These are phyloP conservation scores for Hippolais icterina DNA, from an alignment of 2,113 vertebrate species.

Conservation along the genomic window DNA sequence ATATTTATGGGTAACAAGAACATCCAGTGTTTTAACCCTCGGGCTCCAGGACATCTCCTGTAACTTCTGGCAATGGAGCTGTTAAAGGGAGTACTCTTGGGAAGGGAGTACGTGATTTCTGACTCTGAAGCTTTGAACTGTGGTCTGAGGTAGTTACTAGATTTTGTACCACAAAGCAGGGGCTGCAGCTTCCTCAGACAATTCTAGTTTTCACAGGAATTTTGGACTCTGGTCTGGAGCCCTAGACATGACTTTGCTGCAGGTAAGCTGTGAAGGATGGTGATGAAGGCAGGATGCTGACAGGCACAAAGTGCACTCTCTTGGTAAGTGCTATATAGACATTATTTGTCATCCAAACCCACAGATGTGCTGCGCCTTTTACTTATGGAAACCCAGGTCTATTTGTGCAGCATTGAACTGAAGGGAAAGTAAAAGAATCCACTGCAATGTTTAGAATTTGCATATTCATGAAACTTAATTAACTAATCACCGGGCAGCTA, in stretches of 20 bases:
- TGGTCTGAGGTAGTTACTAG: background rate
- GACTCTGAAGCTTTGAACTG: background rate
- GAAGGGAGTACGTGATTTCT: background rate
- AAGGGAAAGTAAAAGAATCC: conserved; percentile 2
- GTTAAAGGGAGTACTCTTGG: background rate
- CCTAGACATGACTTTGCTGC: background rate
- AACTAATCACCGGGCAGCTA: background rate
- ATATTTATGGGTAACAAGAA: conserved; percentile 34
- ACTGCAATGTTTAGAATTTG: background rate
- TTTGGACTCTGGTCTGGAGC: background rate
- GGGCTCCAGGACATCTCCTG: background rate
- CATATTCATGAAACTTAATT: conserved; percentile 17
- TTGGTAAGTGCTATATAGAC: background rate
- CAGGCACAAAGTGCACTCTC: background rate
- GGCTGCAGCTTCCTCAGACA: background rate
- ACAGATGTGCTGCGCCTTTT: background rate
- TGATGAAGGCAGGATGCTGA: background rate
- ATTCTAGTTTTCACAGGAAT: background rate
- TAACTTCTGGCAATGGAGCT: background rate
- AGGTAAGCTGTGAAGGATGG: background rate
- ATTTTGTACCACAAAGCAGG: background rate
- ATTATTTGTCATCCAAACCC: conserved; percentile 8
- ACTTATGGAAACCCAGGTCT: background rate
- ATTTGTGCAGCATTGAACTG: background rate
- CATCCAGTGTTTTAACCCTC: background rate